phyloP scores from a whole-genome alignment of 2,113 vertebrate genomes.

The Periophthalmodon schlosseri region DNA sequence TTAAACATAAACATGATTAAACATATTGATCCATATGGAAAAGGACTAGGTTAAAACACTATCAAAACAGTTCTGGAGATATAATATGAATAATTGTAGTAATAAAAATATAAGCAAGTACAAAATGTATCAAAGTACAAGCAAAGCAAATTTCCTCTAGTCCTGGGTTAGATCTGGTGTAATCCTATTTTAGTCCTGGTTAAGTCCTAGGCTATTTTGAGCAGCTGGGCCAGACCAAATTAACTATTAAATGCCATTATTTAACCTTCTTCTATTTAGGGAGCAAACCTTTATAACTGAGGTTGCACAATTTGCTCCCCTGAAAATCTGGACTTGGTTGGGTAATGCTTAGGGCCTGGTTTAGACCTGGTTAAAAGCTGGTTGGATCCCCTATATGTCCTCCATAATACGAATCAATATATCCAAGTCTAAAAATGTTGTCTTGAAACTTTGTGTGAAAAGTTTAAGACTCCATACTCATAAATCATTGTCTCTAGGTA shows the following conservation, averaged over 20 bases:
- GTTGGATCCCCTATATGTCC: not conserved
- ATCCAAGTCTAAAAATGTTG: not conserved
- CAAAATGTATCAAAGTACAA: too few relatives aligned
- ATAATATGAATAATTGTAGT: not conserved
- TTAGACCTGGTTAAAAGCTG: not conserved
- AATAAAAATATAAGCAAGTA: not conserved
- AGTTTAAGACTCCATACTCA: not conserved
- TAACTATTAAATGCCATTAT: too few relatives aligned
- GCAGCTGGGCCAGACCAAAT: too few relatives aligned
- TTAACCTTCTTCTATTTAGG: too few relatives aligned
- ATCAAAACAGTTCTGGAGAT: too few relatives aligned
- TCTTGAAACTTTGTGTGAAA: not conserved
- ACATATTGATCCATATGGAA: too few relatives aligned
- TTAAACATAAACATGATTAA: too few relatives aligned
- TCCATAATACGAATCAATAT: not conserved
- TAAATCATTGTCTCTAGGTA: conserved; percentile 8
- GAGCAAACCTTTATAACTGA: too few relatives aligned
- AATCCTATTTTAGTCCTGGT: not conserved
- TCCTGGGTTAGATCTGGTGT: not conserved
- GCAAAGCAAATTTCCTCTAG: not conserved
- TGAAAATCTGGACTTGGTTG: not conserved
- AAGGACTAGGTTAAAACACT: too few relatives aligned
- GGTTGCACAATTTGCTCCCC: too few relatives aligned
- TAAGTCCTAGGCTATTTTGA: not conserved
- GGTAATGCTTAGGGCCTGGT: not conserved